Evolutionary conservation across 2,888 invertebrate species (phyloP).

Genomic region (Eristalis arbustorum): DNA sequence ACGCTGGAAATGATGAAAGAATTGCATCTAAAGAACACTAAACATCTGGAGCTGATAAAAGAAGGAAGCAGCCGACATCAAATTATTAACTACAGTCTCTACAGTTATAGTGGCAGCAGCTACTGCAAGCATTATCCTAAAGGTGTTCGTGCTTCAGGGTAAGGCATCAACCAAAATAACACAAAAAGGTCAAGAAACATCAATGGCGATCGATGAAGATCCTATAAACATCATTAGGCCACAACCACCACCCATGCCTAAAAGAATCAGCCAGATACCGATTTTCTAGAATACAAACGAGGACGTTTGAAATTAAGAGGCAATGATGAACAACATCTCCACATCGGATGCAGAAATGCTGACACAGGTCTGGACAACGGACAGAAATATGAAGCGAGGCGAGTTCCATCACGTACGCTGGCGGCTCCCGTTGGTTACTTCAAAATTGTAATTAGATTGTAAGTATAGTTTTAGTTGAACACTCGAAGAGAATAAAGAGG

Average conservation of each 20-base stretch:
- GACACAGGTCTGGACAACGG: background rate
- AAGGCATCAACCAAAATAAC: too few species aligned
- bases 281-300: background rate
- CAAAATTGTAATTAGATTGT: too few species aligned
- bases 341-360: background rate
- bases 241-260: background rate
- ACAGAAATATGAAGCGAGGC: background rate
- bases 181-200: too few species aligned
- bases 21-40: background rate
- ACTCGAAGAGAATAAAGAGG: too few species aligned
- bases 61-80: background rate
- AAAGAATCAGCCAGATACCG: background rate
- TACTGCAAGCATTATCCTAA: background rate
- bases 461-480: too few species aligned
- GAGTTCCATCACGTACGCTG: too few species aligned
- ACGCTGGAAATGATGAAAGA: background rate
- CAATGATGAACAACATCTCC: background rate
- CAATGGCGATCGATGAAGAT: background rate
- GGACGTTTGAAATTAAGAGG: constrained; percentile 4
- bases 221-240: background rate
- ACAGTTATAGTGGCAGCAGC: background rate
- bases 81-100: background rate
- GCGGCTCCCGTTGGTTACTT: too few species aligned
- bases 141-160: too few species aligned
- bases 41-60: background rate